Evolutionary conservation across 2,888 invertebrate species (phyloP).

Genomic region (Pachycephus smyrnensis): DNA sequence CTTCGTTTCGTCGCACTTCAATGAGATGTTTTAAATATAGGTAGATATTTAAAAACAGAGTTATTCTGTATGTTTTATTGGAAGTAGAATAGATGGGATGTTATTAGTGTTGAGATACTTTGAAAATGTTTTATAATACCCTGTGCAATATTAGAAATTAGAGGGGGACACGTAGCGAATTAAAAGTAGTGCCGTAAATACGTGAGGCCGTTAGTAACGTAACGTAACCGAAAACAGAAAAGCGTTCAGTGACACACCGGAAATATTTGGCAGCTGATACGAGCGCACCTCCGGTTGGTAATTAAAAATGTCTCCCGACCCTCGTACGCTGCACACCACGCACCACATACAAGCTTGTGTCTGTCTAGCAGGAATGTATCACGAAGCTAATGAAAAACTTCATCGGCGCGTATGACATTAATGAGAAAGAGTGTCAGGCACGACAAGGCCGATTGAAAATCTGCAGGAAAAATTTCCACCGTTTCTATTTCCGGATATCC

Average conservation of each 20-base stretch:
- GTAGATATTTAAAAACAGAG: background rate
- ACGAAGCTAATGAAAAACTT: conserved; percentile 66
- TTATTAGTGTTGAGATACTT: background rate
- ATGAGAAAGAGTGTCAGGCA: conserved; percentile 51
- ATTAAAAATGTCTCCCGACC: conserved; percentile 66
- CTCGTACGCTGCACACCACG: conserved; percentile 31
- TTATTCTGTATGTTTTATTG: background rate
- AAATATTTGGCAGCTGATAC: conserved; percentile 66
- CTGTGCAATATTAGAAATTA: background rate
- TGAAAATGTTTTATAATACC: no score
- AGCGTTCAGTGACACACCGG: conserved; percentile 55
- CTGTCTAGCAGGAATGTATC: conserved; percentile 64
- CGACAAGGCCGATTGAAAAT: conserved; percentile 58
- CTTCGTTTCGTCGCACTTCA: background rate
- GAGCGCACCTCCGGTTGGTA: conserved; percentile 60
- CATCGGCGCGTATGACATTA: conserved; percentile 63
- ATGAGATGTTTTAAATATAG: background rate
- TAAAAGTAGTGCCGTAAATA: background rate
- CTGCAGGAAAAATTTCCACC: conserved; percentile 41
- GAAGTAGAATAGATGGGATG: background rate
- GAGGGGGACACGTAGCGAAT: background rate
- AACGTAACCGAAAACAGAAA: background rate
- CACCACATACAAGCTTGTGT: conserved; percentile 30
- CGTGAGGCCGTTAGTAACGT: background rate
- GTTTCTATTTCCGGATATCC: background rate